Evolutionary conservation across 2,113 vertebrate species (phyloP).

Genomic region (Prionailurus bengalensis): DNA sequence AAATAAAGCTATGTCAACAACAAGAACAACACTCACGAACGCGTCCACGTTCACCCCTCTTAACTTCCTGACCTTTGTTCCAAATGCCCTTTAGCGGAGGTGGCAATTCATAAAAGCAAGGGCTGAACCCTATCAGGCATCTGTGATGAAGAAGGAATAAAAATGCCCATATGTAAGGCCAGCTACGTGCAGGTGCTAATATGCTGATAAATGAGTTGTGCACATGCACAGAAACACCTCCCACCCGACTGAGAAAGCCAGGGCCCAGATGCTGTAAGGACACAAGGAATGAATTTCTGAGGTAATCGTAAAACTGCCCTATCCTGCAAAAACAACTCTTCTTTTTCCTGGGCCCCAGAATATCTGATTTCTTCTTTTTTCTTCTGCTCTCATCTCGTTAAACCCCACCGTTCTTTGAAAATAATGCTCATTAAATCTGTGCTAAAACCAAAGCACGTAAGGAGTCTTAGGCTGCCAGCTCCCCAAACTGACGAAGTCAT

Average conservation of each 20-base stretch:
- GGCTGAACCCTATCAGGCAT: neutral
- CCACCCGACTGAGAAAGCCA: neutral
- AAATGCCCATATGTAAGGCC: neutral
- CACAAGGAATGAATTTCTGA: neutral
- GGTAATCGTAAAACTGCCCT: neutral
- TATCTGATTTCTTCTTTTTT: neutral
- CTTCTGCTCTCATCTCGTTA: neutral
- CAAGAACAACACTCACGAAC: neutral
- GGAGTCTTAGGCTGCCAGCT: neutral
- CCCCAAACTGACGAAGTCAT: neutral
- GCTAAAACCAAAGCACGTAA: neutral
- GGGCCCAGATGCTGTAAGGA: neutral
- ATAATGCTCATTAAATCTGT: neutral
- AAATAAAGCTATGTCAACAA: neutral
- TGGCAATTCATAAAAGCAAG: constrained; percentile 7
- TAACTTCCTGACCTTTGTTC: neutral
- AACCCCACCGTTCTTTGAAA: neutral
- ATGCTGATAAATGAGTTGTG: no score
- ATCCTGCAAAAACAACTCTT: neutral
- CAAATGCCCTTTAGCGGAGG: neutral
- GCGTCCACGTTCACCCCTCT: neutral
- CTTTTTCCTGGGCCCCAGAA: neutral
- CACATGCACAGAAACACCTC: neutral
- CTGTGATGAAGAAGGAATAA: neutral
- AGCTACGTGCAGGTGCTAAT: accelerated